Conservation (phyloP, 2,113 vertebrate genomes). For the Boulengeromyrus knoepffleri region DNA sequence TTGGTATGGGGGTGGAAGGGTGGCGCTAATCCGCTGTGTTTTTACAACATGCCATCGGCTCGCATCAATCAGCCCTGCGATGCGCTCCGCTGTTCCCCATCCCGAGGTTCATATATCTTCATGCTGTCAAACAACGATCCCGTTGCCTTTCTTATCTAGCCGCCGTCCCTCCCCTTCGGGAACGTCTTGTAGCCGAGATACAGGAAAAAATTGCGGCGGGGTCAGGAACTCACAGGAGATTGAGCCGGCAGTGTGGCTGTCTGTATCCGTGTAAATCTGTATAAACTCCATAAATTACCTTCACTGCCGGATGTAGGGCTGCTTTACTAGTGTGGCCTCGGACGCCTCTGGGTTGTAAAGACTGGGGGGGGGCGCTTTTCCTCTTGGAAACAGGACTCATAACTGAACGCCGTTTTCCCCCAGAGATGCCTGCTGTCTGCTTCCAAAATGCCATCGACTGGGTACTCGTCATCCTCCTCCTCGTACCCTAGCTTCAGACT, state of each 20-base stretch:
- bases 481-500: background rate
- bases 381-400: background rate
- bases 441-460: background rate
- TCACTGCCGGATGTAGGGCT: background rate
- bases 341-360: background rate
- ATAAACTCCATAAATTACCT: background rate
- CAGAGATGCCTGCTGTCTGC: background rate
- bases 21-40: too few species aligned
- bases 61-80: background rate
- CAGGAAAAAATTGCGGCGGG: background rate
- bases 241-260: background rate
- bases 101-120: background rate
- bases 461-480: background rate
- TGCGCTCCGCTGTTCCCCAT: background rate
- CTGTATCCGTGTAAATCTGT: background rate
- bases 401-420: background rate
- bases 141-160: background rate
- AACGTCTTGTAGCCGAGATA: background rate
- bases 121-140: background rate
- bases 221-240: constrained; percentile 1
- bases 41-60: background rate
- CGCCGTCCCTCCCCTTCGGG: background rate
- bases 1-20: background rate
- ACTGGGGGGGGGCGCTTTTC: background rate
- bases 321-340: background rate